Conservation (phyloP, 2,888 invertebrate genomes). For the Ophion ventricosus region DNA sequence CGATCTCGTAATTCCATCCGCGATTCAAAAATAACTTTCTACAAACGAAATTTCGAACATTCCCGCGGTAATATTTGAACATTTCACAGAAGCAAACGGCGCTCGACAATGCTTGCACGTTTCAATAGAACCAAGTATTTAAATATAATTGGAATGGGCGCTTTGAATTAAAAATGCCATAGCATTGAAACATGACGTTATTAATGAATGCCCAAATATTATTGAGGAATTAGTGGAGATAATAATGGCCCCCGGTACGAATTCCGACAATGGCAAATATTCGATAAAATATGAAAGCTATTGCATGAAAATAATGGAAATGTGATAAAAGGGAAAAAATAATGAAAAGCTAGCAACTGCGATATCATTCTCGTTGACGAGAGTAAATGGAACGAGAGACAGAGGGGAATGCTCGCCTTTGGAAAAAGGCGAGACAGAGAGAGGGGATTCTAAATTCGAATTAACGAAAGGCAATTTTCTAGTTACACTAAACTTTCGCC, state of each 20-base stretch:
- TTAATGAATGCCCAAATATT: neutral
- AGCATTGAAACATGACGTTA: too few relatives aligned
- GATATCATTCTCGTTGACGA: slow-evolving; percentile 34
- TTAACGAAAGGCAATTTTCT: slow-evolving; percentile 71
- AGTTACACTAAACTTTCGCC: slow-evolving; percentile 69
- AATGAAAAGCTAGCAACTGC: neutral
- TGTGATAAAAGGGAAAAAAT: neutral
- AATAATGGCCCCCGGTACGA: neutral
- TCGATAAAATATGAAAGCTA: too few relatives aligned
- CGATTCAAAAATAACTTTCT: neutral
- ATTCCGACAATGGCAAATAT: too few relatives aligned
- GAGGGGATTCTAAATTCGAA: slow-evolving; percentile 68
- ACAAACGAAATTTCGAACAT: too few relatives aligned
- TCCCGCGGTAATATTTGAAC: too few relatives aligned
- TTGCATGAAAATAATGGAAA: neutral
- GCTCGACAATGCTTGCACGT: too few relatives aligned
- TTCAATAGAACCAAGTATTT: too few relatives aligned
- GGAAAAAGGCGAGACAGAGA: slow-evolving; percentile 4
- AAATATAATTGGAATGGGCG: too few relatives aligned
- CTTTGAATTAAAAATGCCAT: too few relatives aligned
- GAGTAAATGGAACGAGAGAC: slow-evolving; percentile 31
- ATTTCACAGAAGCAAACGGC: too few relatives aligned
- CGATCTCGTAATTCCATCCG: too few relatives aligned
- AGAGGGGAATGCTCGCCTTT: slow-evolving; percentile 18
- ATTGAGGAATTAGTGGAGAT: neutral